Percentiles rank a stretch among this genome's conserved stretches.
Evolutionary conservation across 2,113 vertebrate genomes (phyloP).

Genomic region (Embiotoca jacksoni): DNA sequence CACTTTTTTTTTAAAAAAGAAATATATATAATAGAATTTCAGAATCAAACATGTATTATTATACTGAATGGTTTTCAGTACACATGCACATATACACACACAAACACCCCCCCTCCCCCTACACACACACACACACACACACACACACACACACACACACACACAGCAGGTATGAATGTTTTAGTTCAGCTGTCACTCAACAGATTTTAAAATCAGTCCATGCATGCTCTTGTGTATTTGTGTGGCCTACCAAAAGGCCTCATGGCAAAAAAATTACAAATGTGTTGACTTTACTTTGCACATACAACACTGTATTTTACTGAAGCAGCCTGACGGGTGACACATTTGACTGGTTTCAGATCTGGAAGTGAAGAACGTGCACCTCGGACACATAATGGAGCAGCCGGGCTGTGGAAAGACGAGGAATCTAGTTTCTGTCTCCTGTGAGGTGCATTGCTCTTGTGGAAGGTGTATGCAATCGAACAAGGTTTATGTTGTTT

Average conservation of each 20-base stretch:
- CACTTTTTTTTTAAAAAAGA: constrained; percentile 55
- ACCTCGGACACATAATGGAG: constrained; percentile 3
- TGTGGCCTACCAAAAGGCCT: constrained; percentile 39
- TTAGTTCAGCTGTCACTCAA: constrained; percentile 51
- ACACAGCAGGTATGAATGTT: constrained; percentile 56
- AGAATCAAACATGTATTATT: constrained; percentile 48
- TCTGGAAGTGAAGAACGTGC: constrained; percentile 16
- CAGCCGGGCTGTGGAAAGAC: background rate
- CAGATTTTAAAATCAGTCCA: constrained; percentile 41
- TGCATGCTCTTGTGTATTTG: constrained; percentile 65
- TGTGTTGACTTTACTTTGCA: constrained; percentile 52
- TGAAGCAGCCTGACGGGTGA: background rate
- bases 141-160: constrained; percentile 27
- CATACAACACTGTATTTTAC: constrained; percentile 45
- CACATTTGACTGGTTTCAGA: constrained; percentile 15
- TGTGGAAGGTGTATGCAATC: constrained; percentile 23
- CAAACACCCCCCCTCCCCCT: constrained; percentile 24
- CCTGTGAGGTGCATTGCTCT: background rate
- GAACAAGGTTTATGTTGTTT: constrained; percentile 21
- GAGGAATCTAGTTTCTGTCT: constrained; percentile 17
- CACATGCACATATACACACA: constrained; percentile 19
- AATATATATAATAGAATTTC: constrained; percentile 46
- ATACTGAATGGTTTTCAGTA: constrained; percentile 66
- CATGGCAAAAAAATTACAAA: constrained; percentile 14
- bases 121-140: constrained; percentile 24